Percentiles rank a stretch among this genome's conserved stretches.
phyloP scores from a whole-genome alignment of 2,888 invertebrate species.

The Cerastoderma edule region DNA sequence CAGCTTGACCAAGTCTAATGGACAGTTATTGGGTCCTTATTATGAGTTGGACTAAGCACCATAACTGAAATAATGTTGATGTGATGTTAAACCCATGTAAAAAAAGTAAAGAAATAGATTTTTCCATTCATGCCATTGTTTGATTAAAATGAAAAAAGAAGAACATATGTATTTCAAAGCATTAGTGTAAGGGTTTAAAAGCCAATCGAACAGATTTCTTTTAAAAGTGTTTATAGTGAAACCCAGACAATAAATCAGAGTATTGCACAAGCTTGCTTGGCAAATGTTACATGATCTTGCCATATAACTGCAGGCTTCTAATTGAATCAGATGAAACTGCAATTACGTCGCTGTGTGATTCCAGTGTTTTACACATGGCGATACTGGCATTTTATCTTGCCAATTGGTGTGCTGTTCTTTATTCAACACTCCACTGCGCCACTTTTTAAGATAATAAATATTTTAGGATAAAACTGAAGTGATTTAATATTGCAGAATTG shows the following conservation, averaged over 20 bases:
- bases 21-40: no score
- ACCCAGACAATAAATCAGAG: conserved; percentile 22
- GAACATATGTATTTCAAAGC: no score
- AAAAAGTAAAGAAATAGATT: no score
- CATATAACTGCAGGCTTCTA: conserved; percentile 59
- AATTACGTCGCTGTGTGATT: conserved; percentile 48
- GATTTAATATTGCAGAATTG: conserved; percentile 20
- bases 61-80: no score
- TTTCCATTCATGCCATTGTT: no score
- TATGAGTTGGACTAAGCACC: no score
- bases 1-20: no score
- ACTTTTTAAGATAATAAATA: not conserved
- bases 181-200: not conserved
- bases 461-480: conserved; percentile 21
- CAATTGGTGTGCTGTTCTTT: conserved; percentile 23
- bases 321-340: conserved; percentile 59
- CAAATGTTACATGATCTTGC: conserved; percentile 34
- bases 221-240: not conserved
- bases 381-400: conserved; percentile 24
- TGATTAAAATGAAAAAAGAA: no score
- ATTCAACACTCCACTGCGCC: conserved; percentile 15
- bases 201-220: not conserved
- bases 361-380: conserved; percentile 38
- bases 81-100: no score
- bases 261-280: conserved; percentile 23